Evolutionary conservation across 1,140 invertebrate species (phyloP), one percentile per base, ranked within the genome.

Genomic region (Papilio xuthus): DNA sequence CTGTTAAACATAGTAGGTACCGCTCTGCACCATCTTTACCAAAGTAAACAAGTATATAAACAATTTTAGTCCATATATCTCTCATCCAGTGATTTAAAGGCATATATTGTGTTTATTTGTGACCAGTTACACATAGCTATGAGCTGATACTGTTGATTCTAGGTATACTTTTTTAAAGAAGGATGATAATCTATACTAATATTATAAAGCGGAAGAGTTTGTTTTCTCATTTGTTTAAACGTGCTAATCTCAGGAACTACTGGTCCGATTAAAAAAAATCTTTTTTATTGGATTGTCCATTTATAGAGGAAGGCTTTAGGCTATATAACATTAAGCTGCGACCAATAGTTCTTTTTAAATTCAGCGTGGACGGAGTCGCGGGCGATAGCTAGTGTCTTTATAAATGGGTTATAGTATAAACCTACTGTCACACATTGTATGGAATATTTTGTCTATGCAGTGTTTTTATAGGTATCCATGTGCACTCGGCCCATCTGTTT

Each of bases 401-500:
- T 20, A 9, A 1, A 26, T 63, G 23, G 23, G 8, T 26, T 56
- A 23, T 1, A 56, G 2, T 56, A 8, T 56, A 56, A 20, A 56
- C 53, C n/a, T 3, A 44, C 42, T 44, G 9, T 18, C 1, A 15
- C 47, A 50, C 13, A 18, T 50, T 50, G 13, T 18, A 18, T 50
- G 3, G 47, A 50, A 4, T 50, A 50, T 50, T 13, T 18, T 63
- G 60, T 67, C 23, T 26, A 28, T 67, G 60, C 23, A 67, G 32
- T 28, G 60, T 63, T 63, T 71, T 47, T 47, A 73, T 73, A 23
- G 80, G 79, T 81, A 78, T 70, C 42, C 79, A 78, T 81, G 82
- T 80, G 81, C 77, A 78, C 81, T 77, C 80, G 71, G 73, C 56
- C 81, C 80, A 81, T 80, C 77, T 83, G 83, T 77, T 81, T 69